phyloP scores from a whole-genome alignment of 2,888 invertebrate species.

The Diaphora mendica region DNA sequence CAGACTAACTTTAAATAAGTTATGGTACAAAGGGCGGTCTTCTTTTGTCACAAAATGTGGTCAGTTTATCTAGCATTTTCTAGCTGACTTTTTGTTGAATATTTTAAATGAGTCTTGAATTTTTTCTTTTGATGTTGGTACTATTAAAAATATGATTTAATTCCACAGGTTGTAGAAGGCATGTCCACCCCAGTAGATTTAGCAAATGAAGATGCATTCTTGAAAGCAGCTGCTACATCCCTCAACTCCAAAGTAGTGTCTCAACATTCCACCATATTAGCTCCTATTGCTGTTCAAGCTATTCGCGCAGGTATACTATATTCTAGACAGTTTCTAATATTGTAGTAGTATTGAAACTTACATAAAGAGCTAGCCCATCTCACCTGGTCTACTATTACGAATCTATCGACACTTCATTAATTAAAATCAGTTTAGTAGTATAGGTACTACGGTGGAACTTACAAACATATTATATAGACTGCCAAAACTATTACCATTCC shows the following conservation, averaged over 20 bases:
- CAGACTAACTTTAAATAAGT: not conserved
- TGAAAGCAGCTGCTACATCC: conserved; percentile 98
- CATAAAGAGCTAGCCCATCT: not conserved
- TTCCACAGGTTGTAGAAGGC: conserved; percentile 87
- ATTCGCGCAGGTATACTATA: conserved; percentile 91
- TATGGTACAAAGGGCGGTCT: no score
- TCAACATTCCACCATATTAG: conserved; percentile 97
- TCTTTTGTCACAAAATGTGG: no score
- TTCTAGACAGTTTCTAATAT: not conserved
- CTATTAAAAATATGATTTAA: not conserved
- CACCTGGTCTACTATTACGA: no score
- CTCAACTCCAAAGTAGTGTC: conserved; percentile 99
- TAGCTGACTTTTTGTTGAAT: not conserved
- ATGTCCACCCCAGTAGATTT: conserved; percentile 96
- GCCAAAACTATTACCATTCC: no score
- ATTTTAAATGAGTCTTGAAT: not conserved
- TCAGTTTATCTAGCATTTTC: not conserved
- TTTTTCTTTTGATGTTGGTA: not conserved
- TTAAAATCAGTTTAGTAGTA: no score
- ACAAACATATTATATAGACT: no score
- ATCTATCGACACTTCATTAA: no score
- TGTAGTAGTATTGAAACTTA: not conserved
- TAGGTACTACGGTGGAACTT: no score
- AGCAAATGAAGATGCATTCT: conserved; percentile 93
- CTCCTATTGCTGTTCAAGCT: conserved; percentile 99